Evolutionary conservation across 2,797 vertebrate genomes (phyloP), one percentile per base, ranked within the genome.

Genomic region (Astyanax mexicanus): DNA sequence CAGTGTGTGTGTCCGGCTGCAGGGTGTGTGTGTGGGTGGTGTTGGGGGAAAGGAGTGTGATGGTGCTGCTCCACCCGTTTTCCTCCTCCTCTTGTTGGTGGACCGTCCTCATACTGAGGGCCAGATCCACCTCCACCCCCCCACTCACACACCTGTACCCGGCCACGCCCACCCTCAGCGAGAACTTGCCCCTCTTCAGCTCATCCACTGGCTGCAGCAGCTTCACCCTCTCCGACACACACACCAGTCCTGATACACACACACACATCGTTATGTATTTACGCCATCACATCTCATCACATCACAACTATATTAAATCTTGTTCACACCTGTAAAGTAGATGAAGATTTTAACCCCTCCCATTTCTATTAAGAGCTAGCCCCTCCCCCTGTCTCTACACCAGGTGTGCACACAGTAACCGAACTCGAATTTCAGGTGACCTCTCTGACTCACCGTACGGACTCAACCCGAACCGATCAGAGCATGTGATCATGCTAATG

Each of bases 51-150:
- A 91, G 75, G 44, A 93, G 80, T 0, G 91, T 93, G 62, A 92
- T 47, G 79, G 88, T 47, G 40, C 86, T 91, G 80, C 90, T 87
- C 92, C 92, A 93, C 68, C 92, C 83, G 0, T 49, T 54, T n/a
- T 49, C 54, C 15, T 44, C 42, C 44, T 47, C 44, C 44, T 3
- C 17, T 13, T n/a, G 49, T 17, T 75, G 69, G 10, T 84, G 78
- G 1, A 71, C 73, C 38, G 85, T 86, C 0, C 65, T 72, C 23
- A 88, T 88, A 15, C 84, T 84, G 58, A 92, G 81, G 35, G 65
- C 37, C 62, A 93, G 45, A 77, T 92, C 90, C 77, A 91, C 92
- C 79, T 93, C 91, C 69, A 89, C 90, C 2, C 90, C 89, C 2
- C 64, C 45, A 9, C 82, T 78, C 0, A 74, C 76, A 0, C 29